Evolutionary conservation across 2,113 vertebrate species (phyloP), one percentile per base, ranked within the genome.

Genomic region (Spilogale gracilis): DNA sequence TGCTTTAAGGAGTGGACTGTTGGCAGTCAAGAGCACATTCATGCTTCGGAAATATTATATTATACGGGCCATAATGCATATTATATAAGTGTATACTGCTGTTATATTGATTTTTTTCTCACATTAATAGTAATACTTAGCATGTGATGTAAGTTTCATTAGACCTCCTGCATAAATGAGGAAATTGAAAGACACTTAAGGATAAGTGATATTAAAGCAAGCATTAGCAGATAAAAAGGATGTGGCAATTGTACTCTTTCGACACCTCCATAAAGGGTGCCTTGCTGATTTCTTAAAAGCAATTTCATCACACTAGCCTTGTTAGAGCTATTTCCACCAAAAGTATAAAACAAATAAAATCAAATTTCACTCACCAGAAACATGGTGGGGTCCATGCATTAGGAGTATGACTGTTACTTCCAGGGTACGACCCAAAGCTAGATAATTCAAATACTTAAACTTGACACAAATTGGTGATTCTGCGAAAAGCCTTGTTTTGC

Each of bases 111-210:
- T 84, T 97, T 97, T 94, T 71, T 81, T 56, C 60, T 94, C 69
- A 85, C 82, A 83, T 96, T 97, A 96, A 92, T 76, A 84, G 50
- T 85, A 92, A 95, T 93, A 50, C 9, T 94, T 93, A 96, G 87
- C n/a, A 50, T 85, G 17, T 56, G 54, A 78, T 91, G 6, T 78
- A 95, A n/a, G 65, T 95, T 69, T 98, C 83, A 92, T 96, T 96
- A 97, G 82, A 81, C 23, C 30, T 14, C 25, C 38, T 73, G 60
- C 21, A 32, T 69, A 96, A 95, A 86, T 50, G 85, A 96, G 67
- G 56, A 87, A 97, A 74, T 20, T 38, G 48, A 92, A 95, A 98
- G 88, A 92, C 71, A 58, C 86, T 92, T 96, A 97, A 74, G 67
- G 61, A 76, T 79, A 87, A 95, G 65, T 56, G 50, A 89, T 83